A percentile compares a stretch with the other conserved stretches of the same genome.
phyloP scores from a whole-genome alignment of 2,888 invertebrate species.

The Lacanobia wlatinum region DNA sequence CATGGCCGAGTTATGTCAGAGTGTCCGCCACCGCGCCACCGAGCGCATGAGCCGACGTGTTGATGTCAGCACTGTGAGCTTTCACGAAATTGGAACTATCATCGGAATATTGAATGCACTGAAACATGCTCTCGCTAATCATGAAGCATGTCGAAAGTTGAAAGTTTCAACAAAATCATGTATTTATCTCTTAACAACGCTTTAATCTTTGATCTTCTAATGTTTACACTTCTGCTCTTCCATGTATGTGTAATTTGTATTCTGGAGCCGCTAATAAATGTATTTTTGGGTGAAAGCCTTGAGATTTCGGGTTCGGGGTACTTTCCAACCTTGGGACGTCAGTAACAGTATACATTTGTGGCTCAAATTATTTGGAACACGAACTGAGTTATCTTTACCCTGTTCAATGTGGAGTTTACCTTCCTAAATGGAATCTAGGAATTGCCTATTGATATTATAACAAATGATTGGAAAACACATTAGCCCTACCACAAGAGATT shows the following conservation, averaged over 20 bases:
- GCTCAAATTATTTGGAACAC: conserved; percentile 21
- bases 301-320: conserved; percentile 58
- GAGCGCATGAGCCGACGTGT: conserved; percentile 67
- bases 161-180: conserved; percentile 49
- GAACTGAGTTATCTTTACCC: not conserved
- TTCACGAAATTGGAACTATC: conserved; percentile 69
- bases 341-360: conserved; percentile 34
- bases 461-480: conserved; percentile 16
- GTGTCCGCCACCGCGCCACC: conserved; percentile 58
- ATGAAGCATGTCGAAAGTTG: conserved; percentile 36
- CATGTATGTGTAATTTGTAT: conserved; percentile 51
- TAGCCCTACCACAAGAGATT: conserved; percentile 34
- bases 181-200: conserved; percentile 23
- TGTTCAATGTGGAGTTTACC: conserved; percentile 8
- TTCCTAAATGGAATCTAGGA: conserved; percentile 28
- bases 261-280: conserved; percentile 44
- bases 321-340: conserved; percentile 60
- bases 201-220: conserved; percentile 42
- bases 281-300: conserved; percentile 58
- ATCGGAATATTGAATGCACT: conserved; percentile 63
- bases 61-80: conserved; percentile 57
- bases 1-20: conserved; percentile 89
- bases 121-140: conserved; percentile 16
- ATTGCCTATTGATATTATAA: conserved; percentile 19
- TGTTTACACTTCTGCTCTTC: conserved; percentile 38